Conservation (phyloP, 2,797 vertebrate genomes). For the Cynopterus sphinx region DNA sequence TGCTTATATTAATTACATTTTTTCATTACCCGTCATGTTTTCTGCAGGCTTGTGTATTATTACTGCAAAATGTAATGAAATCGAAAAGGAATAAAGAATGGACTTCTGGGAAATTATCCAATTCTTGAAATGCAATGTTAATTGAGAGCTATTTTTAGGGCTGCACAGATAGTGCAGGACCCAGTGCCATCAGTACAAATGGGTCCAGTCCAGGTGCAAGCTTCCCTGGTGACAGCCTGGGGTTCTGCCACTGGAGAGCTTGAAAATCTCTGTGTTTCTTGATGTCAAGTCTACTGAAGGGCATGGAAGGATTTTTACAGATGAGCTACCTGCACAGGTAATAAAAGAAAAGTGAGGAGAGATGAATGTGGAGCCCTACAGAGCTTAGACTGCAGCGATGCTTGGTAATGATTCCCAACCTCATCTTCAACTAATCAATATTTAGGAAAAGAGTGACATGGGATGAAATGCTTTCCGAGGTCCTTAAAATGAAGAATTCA, state of each 20-base stretch:
- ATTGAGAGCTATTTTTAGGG: conserved; percentile 91
- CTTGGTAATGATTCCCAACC: not conserved
- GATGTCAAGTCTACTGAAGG: not conserved
- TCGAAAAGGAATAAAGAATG: conserved; percentile 89
- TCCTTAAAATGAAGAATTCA: not conserved
- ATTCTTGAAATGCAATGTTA: conserved; percentile 92
- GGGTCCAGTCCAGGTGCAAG: conserved; percentile 84
- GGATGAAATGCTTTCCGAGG: not conserved
- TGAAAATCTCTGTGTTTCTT: conserved; percentile 30
- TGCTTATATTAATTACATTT: conserved; percentile 92
- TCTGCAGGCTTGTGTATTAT: conserved; percentile 91
- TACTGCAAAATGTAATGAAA: conserved; percentile 92
- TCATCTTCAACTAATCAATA: not conserved
- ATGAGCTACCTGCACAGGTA: conserved; percentile 51
- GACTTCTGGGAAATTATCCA: conserved; percentile 93
- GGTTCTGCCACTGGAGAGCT: conserved; percentile 68
- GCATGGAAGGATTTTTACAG: conserved; percentile 58
- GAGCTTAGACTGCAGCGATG: not conserved
- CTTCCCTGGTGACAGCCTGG: conserved; percentile 66
- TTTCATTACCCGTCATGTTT: conserved; percentile 92
- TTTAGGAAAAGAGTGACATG: not conserved
- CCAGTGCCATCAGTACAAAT: conserved; percentile 81
- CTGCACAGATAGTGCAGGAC: conserved; percentile 84
- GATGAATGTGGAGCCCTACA: not conserved
- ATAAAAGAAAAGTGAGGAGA: conserved; percentile 17